Conservation (phyloP, 2,888 invertebrate genomes). For the Ichneumon xanthorius region DNA sequence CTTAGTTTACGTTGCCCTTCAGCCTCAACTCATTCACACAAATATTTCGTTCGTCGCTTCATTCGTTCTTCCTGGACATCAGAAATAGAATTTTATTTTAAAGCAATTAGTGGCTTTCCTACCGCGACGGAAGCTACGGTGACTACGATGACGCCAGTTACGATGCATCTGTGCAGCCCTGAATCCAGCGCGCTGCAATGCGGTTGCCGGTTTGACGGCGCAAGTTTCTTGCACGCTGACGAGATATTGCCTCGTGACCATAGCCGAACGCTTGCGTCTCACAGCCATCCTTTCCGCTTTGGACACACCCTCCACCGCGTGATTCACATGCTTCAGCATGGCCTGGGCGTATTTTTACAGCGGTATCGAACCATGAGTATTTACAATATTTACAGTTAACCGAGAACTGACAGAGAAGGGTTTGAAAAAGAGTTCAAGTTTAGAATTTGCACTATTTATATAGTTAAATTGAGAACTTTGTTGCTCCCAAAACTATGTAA, state of each 20-base stretch:
- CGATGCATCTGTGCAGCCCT: background rate
- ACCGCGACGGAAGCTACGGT: background rate
- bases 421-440: background rate
- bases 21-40: background rate
- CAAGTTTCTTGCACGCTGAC: constrained; percentile 69
- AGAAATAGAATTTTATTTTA: background rate
- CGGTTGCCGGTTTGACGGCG: constrained; percentile 54
- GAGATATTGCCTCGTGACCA: constrained; percentile 64
- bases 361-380: constrained; percentile 33
- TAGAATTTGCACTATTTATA: background rate
- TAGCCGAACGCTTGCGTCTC: constrained; percentile 39
- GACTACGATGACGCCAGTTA: constrained; percentile 1
- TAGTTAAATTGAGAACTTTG: background rate
- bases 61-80: background rate
- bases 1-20: background rate
- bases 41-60: background rate
- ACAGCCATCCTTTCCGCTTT: constrained; percentile 12
- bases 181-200: background rate
- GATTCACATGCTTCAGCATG: constrained; percentile 66
- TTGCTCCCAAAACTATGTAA: background rate
- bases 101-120: background rate
- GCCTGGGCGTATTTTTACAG: constrained; percentile 72
- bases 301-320: constrained; percentile 23
- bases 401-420: background rate
- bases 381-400: constrained; percentile 59